These are phyloP conservation scores for Mesodorylaimus sp. DNA, from an alignment of 2,888 invertebrate species.

Conservation along the genomic window DNA sequence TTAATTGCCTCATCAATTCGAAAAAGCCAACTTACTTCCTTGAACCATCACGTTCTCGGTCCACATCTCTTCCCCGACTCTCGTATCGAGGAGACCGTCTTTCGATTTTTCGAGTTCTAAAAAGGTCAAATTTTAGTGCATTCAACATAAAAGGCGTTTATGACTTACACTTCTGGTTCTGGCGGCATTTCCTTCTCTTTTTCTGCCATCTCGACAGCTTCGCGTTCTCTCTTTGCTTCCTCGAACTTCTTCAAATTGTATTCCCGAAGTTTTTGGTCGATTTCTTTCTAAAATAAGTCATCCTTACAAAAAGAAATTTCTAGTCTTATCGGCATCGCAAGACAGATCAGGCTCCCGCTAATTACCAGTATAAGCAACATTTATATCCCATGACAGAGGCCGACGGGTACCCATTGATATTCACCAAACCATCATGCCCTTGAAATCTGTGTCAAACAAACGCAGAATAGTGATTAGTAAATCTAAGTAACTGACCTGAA, in stretches of 20 bases:
- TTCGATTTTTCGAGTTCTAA: background rate
- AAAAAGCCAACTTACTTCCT: no score
- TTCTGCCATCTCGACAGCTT: background rate
- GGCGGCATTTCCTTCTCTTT: background rate
- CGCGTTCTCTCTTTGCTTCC: slow-evolving; percentile 11
- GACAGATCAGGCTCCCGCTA: background rate
- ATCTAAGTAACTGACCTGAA: slow-evolving; percentile 37
- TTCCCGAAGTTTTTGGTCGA: slow-evolving; percentile 24
- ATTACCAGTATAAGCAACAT: background rate
- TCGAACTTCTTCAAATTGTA: slow-evolving; percentile 15
- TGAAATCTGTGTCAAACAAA: no score
- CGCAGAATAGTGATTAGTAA: background rate
- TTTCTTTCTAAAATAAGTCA: slow-evolving; percentile 22
- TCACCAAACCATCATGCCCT: no score
- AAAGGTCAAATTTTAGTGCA: background rate
- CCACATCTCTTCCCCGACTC: no score
- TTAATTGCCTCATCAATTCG: no score
- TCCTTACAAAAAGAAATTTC: background rate
- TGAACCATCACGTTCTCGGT: no score
- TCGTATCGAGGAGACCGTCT: no score
- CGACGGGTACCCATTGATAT: no score
- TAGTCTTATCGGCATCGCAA: background rate
- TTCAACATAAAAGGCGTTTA: no score
- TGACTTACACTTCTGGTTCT: no score
- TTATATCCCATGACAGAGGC: background rate